Evolutionary conservation across 2,797 vertebrate species (phyloP), one percentile per base, ranked within the genome.

Genomic region (Eidolon dupreanum): DNA sequence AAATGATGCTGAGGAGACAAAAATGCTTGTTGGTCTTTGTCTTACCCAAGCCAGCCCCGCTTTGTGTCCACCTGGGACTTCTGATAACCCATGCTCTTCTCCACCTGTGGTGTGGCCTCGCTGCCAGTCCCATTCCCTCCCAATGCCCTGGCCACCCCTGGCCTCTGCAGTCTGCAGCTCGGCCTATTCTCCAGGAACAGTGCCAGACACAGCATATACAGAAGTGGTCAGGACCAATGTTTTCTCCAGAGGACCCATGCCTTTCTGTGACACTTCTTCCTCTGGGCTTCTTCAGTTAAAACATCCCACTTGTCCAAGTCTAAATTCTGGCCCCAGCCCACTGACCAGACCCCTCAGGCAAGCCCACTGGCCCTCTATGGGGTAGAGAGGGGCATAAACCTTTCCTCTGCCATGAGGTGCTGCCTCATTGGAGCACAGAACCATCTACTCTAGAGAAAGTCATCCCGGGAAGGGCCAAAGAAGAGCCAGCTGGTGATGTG

Each of bases 101-200:
- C 63, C 41, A 20, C 55, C 33, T 19, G 3, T 11, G 2, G 5
- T 31, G 5, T 1, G 22, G 5, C 17, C 31, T 68, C 15, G 0
- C 53, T n/a, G 17, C 26, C 63, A 17, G 11, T 43, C 33, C 59
- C 46, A 3, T 20, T 26, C 46, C 6, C 22, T 88, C 65, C 24
- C 16, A 53, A n/a, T 6, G 26, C 43, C 78, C 11, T 8, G 49
- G 63, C 43, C 20, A 73, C 28, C 4, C 5, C 55, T 26, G 20
- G 6, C 26, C n/a, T 26, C n/a, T 49, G 12, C 11, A 28, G 8
- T 19, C 43, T 17, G 17, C 20, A 24, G 43, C 10, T 73, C 22
- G n/a, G 2, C 5, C 88, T 12, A 1, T 22, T 68, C 12, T 36
- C 43, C 55, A 26, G 9, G 41, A 61, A 31, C 0, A 1, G 17